Evolutionary conservation across 2,113 vertebrate species (phyloP), one percentile per base, ranked within the genome.

Genomic region (Ondatra zibethicus): DNA sequence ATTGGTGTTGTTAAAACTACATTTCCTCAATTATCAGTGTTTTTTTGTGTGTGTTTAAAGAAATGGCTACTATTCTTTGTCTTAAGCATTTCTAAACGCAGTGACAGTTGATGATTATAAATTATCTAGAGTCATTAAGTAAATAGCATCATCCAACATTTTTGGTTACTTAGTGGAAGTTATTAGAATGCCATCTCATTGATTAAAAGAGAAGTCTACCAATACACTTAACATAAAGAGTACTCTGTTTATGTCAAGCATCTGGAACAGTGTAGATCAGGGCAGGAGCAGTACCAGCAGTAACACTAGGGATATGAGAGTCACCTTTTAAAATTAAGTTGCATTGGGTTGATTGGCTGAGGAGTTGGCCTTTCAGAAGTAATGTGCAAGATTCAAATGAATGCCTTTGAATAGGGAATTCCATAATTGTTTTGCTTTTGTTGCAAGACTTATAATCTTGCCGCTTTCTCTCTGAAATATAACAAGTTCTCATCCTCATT

Each of bases 291-390:
- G 4, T 52, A 3, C 25, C 25, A 70, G 29, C 3, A 27, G 65
- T 70, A 78, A 87, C 68, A 87, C 75, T 70, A 94, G 91, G 94
- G 88, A 95, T 23, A 92, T 3, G 45, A 14, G 42, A 97, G 86
- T 81, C 92, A 42, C n/a, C 97, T 97, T 97, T 93, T 91, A 94
- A 97, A 97, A 97, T 96, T 98, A 97, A 96, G 86, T 97, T 93
- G 92, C 85, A 88, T 50, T 76, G 61, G 42, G 16, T 73, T 93
- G 61, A 97, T 95, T 96, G 76, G 76, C 45, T 95, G 81, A 96
- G 75, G 73, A 63, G 36, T 86, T 97, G 73, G 42, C 66, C 66
- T 97, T 89, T 98, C 94, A 97, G 89, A 85, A 97, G 90, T 84
- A 25, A 84, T 93, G 70, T 92, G 87, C 39, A 98, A 95, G 92